These are phyloP conservation scores for Trichonephila inaurata DNA, from an alignment of 1,140 invertebrate species.

Conservation along the genomic window DNA sequence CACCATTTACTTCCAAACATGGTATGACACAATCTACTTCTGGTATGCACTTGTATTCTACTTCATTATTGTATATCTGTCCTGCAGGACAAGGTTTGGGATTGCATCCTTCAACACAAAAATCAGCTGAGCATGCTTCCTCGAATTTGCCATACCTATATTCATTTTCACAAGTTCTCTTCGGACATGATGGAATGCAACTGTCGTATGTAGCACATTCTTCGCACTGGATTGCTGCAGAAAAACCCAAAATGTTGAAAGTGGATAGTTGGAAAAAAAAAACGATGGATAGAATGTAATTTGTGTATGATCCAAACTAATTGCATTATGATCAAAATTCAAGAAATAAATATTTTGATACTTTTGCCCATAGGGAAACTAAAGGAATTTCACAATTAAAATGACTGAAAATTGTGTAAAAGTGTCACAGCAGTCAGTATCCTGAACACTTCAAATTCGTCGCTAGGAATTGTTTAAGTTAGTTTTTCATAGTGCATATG, in stretches of 20 bases:
- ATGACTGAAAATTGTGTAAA: no score
- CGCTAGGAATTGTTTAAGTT: no score
- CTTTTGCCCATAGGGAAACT: no score
- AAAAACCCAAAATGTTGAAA: constrained; percentile 1
- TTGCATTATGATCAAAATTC: no score
- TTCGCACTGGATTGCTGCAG: constrained; percentile 92
- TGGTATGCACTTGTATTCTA: constrained; percentile 86
- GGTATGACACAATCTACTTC: constrained; percentile 87
- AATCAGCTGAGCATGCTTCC: constrained; percentile 86
- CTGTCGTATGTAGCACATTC: constrained; percentile 89
- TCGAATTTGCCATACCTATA: constrained; percentile 83
- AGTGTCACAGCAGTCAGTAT: no score
- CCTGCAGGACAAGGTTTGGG: constrained; percentile 87
- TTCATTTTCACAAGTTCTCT: constrained; percentile 91
- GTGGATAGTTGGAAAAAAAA: no score
- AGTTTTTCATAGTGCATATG: no score
- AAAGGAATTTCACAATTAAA: no score
- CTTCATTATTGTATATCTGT: constrained; percentile 87
- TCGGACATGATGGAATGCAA: constrained; percentile 90
- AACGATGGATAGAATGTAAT: no score
- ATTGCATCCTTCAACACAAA: constrained; percentile 90
- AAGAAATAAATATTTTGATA: no score
- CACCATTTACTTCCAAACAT: constrained; percentile 81
- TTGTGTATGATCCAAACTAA: no score
- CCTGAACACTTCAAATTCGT: no score